Conservation (phyloP, 53 echinoderm and acorn worm species). For the Zoroaster sp. region DNA sequence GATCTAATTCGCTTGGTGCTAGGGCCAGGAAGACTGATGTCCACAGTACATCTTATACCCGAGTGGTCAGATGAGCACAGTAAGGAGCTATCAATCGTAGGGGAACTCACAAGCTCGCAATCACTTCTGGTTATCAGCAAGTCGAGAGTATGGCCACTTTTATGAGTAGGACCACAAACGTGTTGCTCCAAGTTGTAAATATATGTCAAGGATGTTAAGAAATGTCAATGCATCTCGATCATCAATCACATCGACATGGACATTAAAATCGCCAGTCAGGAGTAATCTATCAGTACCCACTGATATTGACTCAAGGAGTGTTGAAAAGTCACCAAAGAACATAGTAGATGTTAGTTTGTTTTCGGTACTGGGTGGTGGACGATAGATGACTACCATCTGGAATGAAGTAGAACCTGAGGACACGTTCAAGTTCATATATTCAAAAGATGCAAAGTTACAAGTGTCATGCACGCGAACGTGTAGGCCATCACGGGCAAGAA, state of each 20-base stretch:
- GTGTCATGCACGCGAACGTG: background rate
- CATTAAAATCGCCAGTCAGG: constrained; percentile 2
- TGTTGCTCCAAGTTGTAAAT: background rate
- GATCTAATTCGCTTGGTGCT: background rate
- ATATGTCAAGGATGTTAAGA: background rate
- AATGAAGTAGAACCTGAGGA: background rate
- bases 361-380: background rate
- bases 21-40: background rate
- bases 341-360: background rate
- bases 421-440: constrained; percentile 27
- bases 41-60: background rate
- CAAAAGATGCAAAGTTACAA: background rate
- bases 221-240: background rate
- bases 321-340: constrained; percentile 3
- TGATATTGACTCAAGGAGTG: background rate
- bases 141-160: constrained; percentile 7
- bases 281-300: background rate
- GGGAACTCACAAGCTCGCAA: background rate
- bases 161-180: background rate
- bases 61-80: constrained; percentile 1
- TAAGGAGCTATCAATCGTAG: too few relatives aligned
- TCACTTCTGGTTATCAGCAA: background rate
- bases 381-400: background rate
- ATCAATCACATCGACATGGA: background rate
- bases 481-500: background rate